Evolutionary conservation across 2,113 vertebrate genomes (phyloP), one percentile per base, ranked within the genome.

Genomic region (Chionomys nivalis): DNA sequence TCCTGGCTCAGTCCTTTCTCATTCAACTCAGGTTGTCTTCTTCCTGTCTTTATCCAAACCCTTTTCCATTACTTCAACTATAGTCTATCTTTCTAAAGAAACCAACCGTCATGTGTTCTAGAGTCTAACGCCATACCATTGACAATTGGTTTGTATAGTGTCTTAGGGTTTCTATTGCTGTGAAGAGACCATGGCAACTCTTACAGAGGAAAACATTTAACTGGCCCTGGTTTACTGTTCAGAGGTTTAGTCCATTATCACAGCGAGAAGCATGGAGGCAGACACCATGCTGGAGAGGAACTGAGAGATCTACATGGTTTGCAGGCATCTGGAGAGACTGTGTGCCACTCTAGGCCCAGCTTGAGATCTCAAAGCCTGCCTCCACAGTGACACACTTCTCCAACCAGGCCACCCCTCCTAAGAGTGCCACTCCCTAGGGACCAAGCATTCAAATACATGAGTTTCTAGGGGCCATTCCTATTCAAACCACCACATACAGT

Each of bases 41-140:
- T 95, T 79, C 7, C 28, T 96, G 36, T 19, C 44, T 95, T 85
- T 16, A 65, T 70, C 55, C 55, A 89, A 95, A 87, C 81, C 39
- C 21, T 91, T 91, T 95, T 68, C 16, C 10, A 66, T 36, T 36
- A 33, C 33, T 88, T 79, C 44, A 92, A 88, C n/a, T 55, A 82
- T 96, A 94, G 44, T 12, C 61, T 90, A 0, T 83, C 89, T 93
- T 58, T 47, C 93, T 31, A 36, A 8, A 70, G 24, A 96, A 89
- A 86, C 3, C 14, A n/a, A 31, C 24, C 65, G 66, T 26, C 87
- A n/a, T 1, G 63, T 66, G 63, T 47, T 61, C 61, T 81, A 78
- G 44, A 93, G 9, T 82, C 42, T 23, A 90, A 16, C n/a, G 12
- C 87, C 49, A 42, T 72, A n/a, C 19, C 33, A 13, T 42, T 36